Evolutionary conservation across 2,888 invertebrate species (phyloP).

Genomic region (Hecatera dysodea): DNA sequence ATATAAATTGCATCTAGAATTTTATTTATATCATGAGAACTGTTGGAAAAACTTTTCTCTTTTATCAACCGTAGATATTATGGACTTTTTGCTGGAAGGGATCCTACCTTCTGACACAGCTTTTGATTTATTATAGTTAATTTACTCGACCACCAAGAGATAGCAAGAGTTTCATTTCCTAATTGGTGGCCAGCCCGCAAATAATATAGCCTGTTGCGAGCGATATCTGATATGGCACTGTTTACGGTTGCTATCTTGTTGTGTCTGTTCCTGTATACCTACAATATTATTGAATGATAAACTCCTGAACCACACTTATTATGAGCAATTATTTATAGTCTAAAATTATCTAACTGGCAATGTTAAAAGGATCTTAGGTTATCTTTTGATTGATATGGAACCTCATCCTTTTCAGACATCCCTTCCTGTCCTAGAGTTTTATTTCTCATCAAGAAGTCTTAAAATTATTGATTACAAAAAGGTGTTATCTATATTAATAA

Average conservation of each 20-base stretch:
- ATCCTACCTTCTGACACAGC: not conserved
- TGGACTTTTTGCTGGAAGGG: too few relatives aligned
- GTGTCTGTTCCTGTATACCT: conserved; percentile 64
- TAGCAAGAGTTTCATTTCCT: conserved; percentile 55
- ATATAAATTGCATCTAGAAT: conserved; percentile 26
- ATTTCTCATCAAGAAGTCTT: not conserved
- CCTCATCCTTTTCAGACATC: not conserved
- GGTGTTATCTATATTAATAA: conserved; percentile 2
- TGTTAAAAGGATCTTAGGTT: conserved; percentile 49
- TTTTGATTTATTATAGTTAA: conserved; percentile 20
- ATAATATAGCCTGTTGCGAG: conserved; percentile 53
- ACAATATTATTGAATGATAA: conserved; percentile 65
- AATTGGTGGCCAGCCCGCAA: conserved; percentile 52
- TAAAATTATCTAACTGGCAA: conserved; percentile 47
- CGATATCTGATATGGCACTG: conserved; percentile 66
- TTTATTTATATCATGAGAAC: conserved; percentile 5
- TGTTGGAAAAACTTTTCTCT: conserved; percentile 21
- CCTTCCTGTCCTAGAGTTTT: conserved; percentile 3
- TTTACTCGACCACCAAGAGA: conserved; percentile 29
- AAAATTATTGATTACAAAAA: not conserved
- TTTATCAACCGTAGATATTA: not conserved
- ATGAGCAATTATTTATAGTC: conserved; percentile 60
- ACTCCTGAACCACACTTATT: conserved; percentile 66
- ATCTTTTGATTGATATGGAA: conserved; percentile 34
- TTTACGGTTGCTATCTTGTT: conserved; percentile 68